Conservation (phyloP, 2,113 vertebrate species). For the Zosterops pallidus region DNA sequence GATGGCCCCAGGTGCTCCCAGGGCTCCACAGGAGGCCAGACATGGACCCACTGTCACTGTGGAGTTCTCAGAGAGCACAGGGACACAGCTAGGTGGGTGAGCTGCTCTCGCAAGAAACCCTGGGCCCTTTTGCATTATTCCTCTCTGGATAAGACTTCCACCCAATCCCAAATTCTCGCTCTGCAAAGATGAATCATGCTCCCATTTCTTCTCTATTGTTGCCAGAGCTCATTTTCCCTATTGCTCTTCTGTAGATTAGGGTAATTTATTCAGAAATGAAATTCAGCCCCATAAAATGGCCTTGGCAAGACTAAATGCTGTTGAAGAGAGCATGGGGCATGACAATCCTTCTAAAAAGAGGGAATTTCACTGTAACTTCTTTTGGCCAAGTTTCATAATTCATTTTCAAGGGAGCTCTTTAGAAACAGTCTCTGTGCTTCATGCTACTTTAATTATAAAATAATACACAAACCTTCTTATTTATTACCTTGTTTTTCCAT, state of each 20-base stretch:
- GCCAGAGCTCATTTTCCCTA: neutral
- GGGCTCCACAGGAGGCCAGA: neutral
- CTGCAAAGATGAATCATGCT: neutral
- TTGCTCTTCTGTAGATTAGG: conserved; percentile 16
- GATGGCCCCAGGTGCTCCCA: neutral
- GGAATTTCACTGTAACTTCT: neutral
- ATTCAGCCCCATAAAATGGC: neutral
- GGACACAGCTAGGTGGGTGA: neutral
- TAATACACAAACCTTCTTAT: neutral
- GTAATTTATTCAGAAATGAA: conserved; percentile 22
- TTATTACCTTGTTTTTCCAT: neutral
- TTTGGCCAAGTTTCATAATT: neutral
- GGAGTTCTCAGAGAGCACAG: neutral
- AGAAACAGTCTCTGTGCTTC: neutral
- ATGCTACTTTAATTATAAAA: neutral
- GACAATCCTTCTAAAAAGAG: neutral
- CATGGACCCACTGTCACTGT: accelerated
- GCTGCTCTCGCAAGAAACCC: neutral
- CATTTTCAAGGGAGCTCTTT: neutral
- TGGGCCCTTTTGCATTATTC: neutral
- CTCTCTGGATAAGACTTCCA: neutral
- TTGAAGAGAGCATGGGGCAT: neutral
- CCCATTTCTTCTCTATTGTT: neutral
- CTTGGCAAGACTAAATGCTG: neutral
- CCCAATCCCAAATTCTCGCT: neutral